Percentiles rank a stretch among this genome's conserved stretches.
Conservation (phyloP, 2,113 vertebrate genomes). For the Dipodomys ordii region DNA sequence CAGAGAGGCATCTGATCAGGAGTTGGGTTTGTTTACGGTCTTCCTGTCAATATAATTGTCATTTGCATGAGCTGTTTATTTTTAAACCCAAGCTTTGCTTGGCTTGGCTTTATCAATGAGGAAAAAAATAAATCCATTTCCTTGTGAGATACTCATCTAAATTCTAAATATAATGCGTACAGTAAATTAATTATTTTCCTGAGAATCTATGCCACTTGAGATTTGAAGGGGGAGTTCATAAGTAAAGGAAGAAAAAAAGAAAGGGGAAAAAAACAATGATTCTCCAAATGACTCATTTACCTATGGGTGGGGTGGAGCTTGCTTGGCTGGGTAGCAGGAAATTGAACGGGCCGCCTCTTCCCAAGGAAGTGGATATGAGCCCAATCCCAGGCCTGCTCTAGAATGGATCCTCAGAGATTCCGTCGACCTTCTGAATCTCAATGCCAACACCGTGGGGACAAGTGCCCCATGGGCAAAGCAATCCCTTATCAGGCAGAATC, state of each 20-base stretch:
- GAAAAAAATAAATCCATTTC: background rate
- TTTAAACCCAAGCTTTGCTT: conserved; percentile 59
- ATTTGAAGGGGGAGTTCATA: background rate
- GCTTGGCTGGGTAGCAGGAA: too few relatives aligned
- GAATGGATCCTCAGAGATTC: background rate
- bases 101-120: conserved; percentile 15
- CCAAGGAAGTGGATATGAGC: accelerated
- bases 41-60: conserved; percentile 62
- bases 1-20: background rate
- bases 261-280: background rate
- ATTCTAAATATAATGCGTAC: background rate
- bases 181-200: conserved; percentile 20
- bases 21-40: conserved; percentile 26
- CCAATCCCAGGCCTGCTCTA: background rate
- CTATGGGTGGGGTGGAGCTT: background rate
- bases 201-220: background rate
- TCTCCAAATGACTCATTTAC: background rate
- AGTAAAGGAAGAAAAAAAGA: background rate
- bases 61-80: conserved; percentile 25
- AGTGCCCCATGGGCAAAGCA: accelerated
- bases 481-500: background rate
- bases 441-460: accelerated
- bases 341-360: background rate
- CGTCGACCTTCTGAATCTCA: background rate
- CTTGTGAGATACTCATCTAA: conserved; percentile 35